Percentiles rank a stretch among this genome's conserved stretches.
phyloP scores from a whole-genome alignment of 2,888 invertebrate genomes.

The Pyrrhia umbra region DNA sequence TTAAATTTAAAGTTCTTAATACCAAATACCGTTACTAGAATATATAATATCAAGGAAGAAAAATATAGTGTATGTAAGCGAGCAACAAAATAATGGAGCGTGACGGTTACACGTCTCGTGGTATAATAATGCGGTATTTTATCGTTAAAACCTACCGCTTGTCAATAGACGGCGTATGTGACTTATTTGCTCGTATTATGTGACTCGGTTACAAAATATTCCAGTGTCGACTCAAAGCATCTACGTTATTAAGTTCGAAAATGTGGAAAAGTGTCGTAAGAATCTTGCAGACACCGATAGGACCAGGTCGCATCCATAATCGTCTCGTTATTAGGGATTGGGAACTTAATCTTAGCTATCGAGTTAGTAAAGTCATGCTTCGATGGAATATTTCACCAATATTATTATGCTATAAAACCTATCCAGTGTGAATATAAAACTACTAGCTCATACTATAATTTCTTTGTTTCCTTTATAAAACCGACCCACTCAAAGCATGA shows the following conservation, averaged over 20 bases:
- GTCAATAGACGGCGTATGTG: conserved; percentile 62
- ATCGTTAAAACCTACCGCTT: conserved; percentile 63
- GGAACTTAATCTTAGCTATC: conserved; percentile 42
- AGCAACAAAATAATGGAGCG: conserved; percentile 36
- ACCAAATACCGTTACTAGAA: conserved; percentile 2
- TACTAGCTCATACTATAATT: not conserved
- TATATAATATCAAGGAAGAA: conserved; percentile 10
- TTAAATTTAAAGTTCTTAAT: not conserved
- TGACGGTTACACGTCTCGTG: conserved; percentile 44
- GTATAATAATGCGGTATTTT: conserved; percentile 62
- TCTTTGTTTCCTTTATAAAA: too few relatives aligned
- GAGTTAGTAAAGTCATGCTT: conserved; percentile 21
- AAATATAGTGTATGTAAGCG: conserved; percentile 18
- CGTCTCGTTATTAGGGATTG: conserved; percentile 39
- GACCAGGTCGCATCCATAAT: conserved; percentile 23
- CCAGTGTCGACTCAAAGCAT: conserved; percentile 34
- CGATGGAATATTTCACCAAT: conserved; percentile 39
- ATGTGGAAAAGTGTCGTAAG: conserved; percentile 38
- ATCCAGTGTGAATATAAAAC: conserved; percentile 28
- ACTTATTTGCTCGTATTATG: conserved; percentile 62
- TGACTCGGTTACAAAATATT: conserved; percentile 59
- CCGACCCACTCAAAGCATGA: too few relatives aligned
- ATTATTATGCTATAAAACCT: conserved; percentile 30
- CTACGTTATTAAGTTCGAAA: conserved; percentile 39
- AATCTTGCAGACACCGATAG: conserved; percentile 15